A percentile compares a stretch with the other conserved stretches of the same genome.
phyloP scores from a whole-genome alignment of 2,797 vertebrate genomes.

The Rhinichthys osculus region DNA sequence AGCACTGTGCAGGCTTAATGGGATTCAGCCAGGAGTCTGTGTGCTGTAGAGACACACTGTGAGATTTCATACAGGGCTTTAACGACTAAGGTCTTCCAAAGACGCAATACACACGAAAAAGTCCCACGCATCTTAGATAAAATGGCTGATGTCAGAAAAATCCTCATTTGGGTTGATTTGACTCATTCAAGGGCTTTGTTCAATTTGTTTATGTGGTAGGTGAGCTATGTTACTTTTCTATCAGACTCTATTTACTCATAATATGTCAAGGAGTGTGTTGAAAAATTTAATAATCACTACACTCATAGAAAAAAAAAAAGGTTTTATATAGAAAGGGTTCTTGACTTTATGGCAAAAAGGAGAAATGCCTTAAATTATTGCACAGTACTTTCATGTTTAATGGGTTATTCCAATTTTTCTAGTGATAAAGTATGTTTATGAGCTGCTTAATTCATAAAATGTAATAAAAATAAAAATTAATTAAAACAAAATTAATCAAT shows the following conservation, averaged over 20 bases:
- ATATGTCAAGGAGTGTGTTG: neutral
- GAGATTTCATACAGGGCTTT: constrained; percentile 63
- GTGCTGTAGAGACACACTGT: constrained; percentile 59
- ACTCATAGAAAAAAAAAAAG: neutral
- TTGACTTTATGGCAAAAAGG: neutral
- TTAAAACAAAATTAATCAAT: neutral
- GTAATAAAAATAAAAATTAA: neutral
- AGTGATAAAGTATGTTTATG: neutral
- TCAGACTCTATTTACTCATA: constrained; percentile 1
- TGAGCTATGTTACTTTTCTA: constrained; percentile 36
- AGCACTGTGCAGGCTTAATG: constrained; percentile 65
- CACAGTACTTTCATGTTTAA: neutral
- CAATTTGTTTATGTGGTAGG: constrained; percentile 29
- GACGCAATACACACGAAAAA: constrained; percentile 45
- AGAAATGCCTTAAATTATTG: neutral
- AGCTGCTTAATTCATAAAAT: neutral
- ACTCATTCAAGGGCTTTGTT: constrained; percentile 34
- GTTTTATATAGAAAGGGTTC: neutral
- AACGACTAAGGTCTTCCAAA: constrained; percentile 47
- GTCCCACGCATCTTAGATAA: constrained; percentile 51
- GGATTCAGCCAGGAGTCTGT: constrained; percentile 66
- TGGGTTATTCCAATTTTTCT: neutral
- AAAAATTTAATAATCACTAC: neutral
- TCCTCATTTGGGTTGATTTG: constrained; percentile 50
- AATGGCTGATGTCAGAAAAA: constrained; percentile 54